Conservation (phyloP, 2,888 invertebrate species). For the Mayetiola destructor region DNA sequence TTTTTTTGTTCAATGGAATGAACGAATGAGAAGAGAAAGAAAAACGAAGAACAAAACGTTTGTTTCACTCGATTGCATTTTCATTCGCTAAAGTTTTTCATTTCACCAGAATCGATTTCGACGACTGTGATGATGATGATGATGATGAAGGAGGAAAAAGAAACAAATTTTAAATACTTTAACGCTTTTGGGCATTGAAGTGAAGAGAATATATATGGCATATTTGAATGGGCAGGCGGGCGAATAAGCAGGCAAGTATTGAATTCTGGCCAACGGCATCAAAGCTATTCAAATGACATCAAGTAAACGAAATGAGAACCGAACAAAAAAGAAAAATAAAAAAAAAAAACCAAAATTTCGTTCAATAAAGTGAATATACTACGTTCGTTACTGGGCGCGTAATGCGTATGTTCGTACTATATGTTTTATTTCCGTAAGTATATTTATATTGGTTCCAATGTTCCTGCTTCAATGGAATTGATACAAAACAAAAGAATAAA, state of each 20-base stretch:
- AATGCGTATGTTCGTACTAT: background rate
- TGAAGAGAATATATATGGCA: background rate
- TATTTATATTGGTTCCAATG: background rate
- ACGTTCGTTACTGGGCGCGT: background rate
- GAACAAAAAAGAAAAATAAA: too few relatives aligned
- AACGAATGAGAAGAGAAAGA: too few relatives aligned
- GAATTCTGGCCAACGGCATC: slow-evolving; percentile 3
- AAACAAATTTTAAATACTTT: slow-evolving; percentile 10
- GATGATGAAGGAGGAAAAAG: background rate
- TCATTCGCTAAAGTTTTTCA: background rate
- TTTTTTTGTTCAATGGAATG: background rate
- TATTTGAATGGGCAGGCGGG: background rate
- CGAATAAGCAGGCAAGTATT: background rate
- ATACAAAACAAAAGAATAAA: background rate
- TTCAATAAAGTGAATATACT: slow-evolving; percentile 5
- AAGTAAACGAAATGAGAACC: slow-evolving; percentile 5
- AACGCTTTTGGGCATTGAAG: slow-evolving; percentile 6
- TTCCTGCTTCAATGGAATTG: background rate
- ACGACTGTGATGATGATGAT: background rate
- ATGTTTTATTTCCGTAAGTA: background rate
- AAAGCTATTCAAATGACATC: slow-evolving; percentile 12
- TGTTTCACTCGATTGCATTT: too few relatives aligned
- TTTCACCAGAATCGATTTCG: background rate
- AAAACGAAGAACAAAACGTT: too few relatives aligned
- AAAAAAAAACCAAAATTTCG: too few relatives aligned